phyloP scores from a whole-genome alignment of 2,888 invertebrate genomes.

The Cerastoderma edule region DNA sequence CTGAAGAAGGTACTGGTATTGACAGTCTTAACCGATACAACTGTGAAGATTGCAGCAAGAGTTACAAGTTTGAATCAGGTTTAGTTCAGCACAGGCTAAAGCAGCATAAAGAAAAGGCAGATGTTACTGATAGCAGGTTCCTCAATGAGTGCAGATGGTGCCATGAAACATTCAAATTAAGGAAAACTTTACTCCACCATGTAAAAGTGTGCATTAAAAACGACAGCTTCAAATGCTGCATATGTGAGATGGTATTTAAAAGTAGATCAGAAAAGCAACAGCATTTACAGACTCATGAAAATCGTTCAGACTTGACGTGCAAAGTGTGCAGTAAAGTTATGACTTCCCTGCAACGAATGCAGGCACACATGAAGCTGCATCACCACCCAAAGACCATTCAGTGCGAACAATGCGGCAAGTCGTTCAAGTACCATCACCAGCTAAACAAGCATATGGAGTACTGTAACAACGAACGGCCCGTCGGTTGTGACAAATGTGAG shows the following conservation, averaged over 20 bases:
- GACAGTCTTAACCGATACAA: not conserved
- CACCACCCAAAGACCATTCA: slow-evolving; percentile 38
- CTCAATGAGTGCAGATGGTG: slow-evolving; percentile 45
- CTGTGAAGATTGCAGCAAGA: slow-evolving; percentile 29
- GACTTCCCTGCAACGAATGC: slow-evolving; percentile 22
- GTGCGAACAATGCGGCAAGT: slow-evolving; percentile 54
- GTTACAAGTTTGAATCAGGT: slow-evolving; percentile 7
- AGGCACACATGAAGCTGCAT: slow-evolving; percentile 36
- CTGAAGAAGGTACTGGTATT: not conserved
- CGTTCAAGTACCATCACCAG: slow-evolving; percentile 23
- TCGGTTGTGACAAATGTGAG: slow-evolving; percentile 39
- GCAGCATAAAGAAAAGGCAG: not conserved
- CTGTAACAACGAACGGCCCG: slow-evolving; percentile 26
- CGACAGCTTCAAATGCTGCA: slow-evolving; percentile 31
- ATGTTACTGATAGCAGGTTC: not conserved
- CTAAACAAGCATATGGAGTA: slow-evolving; percentile 37
- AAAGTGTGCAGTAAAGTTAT: slow-evolving; percentile 33
- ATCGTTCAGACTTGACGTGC: slow-evolving; percentile 35
- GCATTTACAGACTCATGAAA: slow-evolving; percentile 38
- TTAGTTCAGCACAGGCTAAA: slow-evolving; percentile 1
- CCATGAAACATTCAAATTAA: slow-evolving; percentile 15
- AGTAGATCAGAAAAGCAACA: slow-evolving; percentile 10
- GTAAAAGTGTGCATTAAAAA: slow-evolving; percentile 35
- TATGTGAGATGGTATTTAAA: slow-evolving; percentile 30
- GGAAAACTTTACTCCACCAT: slow-evolving; percentile 18